Evolutionary conservation across 2,113 vertebrate species (phyloP).

Genomic region (Chloropsis hardwickii): DNA sequence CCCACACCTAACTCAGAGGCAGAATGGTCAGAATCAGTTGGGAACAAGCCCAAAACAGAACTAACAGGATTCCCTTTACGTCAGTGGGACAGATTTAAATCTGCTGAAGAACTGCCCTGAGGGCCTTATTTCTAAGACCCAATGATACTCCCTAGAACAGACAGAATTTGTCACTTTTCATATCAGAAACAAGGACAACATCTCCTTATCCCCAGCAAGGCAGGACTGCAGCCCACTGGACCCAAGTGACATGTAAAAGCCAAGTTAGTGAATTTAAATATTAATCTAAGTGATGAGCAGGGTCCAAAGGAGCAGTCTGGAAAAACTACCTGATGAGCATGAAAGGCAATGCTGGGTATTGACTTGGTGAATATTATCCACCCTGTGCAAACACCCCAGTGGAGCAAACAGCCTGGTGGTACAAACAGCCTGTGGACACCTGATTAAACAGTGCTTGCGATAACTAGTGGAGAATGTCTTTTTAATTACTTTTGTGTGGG

Average conservation of each 20-base stretch:
- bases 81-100: not conserved
- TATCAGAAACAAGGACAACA: not conserved
- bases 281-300: not conserved
- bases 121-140: not conserved
- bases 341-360: not conserved
- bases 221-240: not conserved
- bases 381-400: not conserved
- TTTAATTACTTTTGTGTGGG: not conserved
- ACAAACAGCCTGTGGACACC: slow-evolving; percentile 15
- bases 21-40: rapidly evolving
- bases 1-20: not conserved
- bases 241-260: not conserved
- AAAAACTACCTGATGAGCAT: not conserved
- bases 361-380: not conserved
- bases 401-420: not conserved
- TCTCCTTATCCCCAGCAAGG: not conserved
- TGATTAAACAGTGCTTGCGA: slow-evolving; percentile 33
- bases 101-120: not conserved
- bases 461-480: not conserved
- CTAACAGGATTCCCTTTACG: not conserved
- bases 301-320: not conserved
- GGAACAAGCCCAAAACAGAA: not conserved
- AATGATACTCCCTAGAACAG: rapidly evolving
- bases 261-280: not conserved
- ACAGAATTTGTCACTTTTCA: not conserved